Percentiles rank a stretch among this genome's conserved stretches.
phyloP scores from a whole-genome alignment of 2,113 vertebrate species.

The Periophthalmodon schlosseri region DNA sequence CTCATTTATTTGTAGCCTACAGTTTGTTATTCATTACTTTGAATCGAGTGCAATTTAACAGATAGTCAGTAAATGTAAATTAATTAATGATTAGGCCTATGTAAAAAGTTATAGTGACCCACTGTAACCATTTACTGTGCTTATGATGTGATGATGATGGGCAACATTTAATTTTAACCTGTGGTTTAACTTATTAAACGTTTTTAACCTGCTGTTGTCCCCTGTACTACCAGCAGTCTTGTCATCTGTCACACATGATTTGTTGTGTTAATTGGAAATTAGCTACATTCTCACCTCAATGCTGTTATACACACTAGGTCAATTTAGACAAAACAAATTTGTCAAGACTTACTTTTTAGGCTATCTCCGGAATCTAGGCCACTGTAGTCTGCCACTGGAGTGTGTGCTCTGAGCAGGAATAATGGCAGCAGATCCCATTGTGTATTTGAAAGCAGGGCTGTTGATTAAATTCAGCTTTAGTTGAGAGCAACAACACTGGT shows the following conservation, averaged over 20 bases:
- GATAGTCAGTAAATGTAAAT: background rate
- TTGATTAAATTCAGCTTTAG: conserved; percentile 36
- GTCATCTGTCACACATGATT: conserved; percentile 15
- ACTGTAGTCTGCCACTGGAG: background rate
- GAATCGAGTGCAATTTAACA: background rate
- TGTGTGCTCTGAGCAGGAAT: background rate
- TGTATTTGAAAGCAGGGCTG: conserved; percentile 12
- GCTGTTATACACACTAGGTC: background rate
- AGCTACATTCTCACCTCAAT: conserved; percentile 10
- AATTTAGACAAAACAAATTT: conserved; percentile 1
- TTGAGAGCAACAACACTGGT: conserved; percentile 19
- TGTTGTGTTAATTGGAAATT: background rate
- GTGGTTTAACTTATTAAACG: too few species aligned
- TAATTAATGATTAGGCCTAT: background rate
- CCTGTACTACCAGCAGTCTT: conserved; percentile 10
- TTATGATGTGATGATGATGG: too few species aligned
- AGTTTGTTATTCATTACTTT: background rate
- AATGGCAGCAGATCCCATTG: conserved; percentile 31
- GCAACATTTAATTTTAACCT: too few species aligned
- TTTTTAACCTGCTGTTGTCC: background rate
- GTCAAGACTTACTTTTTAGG: conserved; percentile 15
- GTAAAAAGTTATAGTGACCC: background rate
- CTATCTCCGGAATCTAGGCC: conserved; percentile 19
- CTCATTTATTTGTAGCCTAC: background rate
- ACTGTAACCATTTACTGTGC: background rate